Evolutionary conservation across 1,140 invertebrate genomes (phyloP), one percentile per base, ranked within the genome.

Genomic region (Drosophila pruinosa): DNA sequence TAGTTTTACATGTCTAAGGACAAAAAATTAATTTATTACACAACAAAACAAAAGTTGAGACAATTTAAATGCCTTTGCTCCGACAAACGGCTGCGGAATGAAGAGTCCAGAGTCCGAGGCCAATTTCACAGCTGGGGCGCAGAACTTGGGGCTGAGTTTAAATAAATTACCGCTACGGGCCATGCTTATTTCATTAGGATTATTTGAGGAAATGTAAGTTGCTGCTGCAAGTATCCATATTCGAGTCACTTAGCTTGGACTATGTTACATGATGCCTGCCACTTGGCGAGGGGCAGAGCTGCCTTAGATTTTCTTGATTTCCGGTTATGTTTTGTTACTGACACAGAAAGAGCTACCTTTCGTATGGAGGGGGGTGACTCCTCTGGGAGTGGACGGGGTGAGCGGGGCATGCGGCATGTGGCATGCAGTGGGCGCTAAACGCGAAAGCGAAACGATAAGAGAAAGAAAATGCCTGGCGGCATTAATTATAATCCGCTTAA

Each of bases 401-500:
- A n/a, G 10, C 1, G 19, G 28, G 19, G 12, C 6, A n/a, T 0
- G 12, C 10, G 54, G 26, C 0, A 1, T 45, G 26, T 28, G 12
- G 24, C 2, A 31, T 17, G 54, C 17, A 45, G 34, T 21, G 19
- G 34, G 64, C 53, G 53, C 54, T 65, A 52, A 72, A 54, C 56
- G 56, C 67, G 39, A 61, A 61, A 45, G 65, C 63, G 62, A 70
- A 83, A 71, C 75, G 75, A 68, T 72, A 67, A 54, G 76, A 75
- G 74, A 88, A 81, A 76, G 83, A 89, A 88, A 88, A 89, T 88
- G 83, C 78, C 83, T 76, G 54, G 58, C 71, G 83, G 83, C 75
- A 88, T 88, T 88, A 89, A 83, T 89, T 89, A 83, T 88, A 88
- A 88, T 78, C 82, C 75, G 83, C 83, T 88, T 88, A 88, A 89